A percentile compares a stretch with the other conserved stretches of the same genome.
Evolutionary conservation across 2,113 vertebrate species (phyloP).

Genomic region (Cyprinodon tularosa): DNA sequence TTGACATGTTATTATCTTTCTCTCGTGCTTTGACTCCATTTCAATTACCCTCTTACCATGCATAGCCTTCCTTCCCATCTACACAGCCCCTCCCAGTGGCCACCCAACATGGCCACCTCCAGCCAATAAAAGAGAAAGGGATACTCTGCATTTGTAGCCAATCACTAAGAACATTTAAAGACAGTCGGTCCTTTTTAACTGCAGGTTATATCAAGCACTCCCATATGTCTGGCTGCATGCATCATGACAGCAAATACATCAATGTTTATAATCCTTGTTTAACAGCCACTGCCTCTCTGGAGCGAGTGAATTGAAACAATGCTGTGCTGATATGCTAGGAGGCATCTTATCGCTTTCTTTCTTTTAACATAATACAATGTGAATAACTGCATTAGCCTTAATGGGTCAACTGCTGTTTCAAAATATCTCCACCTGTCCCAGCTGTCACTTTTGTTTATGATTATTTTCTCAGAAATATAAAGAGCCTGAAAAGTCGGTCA

Average conservation of each 20-base stretch:
- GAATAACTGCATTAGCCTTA: neutral
- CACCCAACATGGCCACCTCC: conserved; percentile 49
- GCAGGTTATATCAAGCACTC: conserved; percentile 60
- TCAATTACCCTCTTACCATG: conserved; percentile 84
- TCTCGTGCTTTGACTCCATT: conserved; percentile 82
- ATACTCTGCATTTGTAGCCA: conserved; percentile 64
- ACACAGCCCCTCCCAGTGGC: conserved; percentile 1
- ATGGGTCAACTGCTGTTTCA: neutral
- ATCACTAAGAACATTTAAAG: conserved; percentile 65
- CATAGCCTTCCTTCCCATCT: conserved; percentile 57
- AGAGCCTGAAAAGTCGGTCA: conserved; percentile 92
- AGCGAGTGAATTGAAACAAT: conserved; percentile 6
- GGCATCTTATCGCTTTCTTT: conserved; percentile 4
- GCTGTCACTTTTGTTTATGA: conserved; percentile 9
- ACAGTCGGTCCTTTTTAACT: conserved; percentile 64
- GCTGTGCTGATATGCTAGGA: conserved; percentile 12
- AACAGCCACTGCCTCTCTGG: conserved; percentile 38
- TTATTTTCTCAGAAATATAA: conserved; percentile 90
- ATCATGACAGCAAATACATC: conserved; percentile 55
- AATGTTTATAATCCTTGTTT: conserved; percentile 55
- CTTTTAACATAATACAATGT: neutral
- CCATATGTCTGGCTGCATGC: conserved; percentile 49
- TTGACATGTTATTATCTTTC: conserved; percentile 85
- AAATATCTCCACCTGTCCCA: neutral
- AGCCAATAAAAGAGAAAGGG: conserved; percentile 56